Percentiles rank a stretch among this genome's conserved stretches.
phyloP scores from a whole-genome alignment of 2,888 invertebrate genomes.

The Cacoxenus indagator region DNA sequence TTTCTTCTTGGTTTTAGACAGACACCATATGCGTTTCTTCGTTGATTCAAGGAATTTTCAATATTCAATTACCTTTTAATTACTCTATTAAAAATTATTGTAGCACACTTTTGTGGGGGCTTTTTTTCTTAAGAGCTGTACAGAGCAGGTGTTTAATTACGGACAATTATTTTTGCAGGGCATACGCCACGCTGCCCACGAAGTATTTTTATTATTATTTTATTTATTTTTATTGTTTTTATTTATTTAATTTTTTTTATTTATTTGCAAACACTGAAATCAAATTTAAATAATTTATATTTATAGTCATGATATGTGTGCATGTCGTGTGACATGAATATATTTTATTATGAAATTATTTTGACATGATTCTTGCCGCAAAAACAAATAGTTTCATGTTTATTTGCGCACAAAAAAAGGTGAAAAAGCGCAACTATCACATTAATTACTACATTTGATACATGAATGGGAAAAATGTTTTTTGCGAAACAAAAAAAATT shows the following conservation, averaged over 20 bases:
- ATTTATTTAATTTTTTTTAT: too few species aligned
- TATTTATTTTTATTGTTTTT: too few species aligned
- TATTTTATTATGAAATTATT: constrained; percentile 18
- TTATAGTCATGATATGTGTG: constrained; percentile 12
- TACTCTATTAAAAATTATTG: too few species aligned
- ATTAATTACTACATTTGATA: background rate
- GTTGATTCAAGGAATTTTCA: too few species aligned
- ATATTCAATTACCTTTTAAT: background rate
- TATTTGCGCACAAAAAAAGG: background rate
- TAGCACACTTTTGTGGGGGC: too few species aligned
- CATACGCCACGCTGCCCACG: too few species aligned
- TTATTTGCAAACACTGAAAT: constrained; percentile 28
- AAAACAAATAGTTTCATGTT: constrained; percentile 20
- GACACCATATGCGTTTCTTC: background rate
- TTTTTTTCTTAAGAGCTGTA: too few species aligned
- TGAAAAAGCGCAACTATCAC: background rate
- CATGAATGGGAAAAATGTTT: background rate
- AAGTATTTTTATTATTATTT: too few species aligned
- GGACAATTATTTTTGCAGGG: too few species aligned
- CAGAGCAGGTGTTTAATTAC: too few species aligned
- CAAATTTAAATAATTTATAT: constrained; percentile 17
- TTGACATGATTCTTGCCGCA: constrained; percentile 5
- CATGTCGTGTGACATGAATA: constrained; percentile 2
- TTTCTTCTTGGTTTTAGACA: background rate
- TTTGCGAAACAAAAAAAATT: too few species aligned